These are phyloP conservation scores for Argyresthia goedartella DNA, from an alignment of 2,888 invertebrate genomes.

Conservation along the genomic window DNA sequence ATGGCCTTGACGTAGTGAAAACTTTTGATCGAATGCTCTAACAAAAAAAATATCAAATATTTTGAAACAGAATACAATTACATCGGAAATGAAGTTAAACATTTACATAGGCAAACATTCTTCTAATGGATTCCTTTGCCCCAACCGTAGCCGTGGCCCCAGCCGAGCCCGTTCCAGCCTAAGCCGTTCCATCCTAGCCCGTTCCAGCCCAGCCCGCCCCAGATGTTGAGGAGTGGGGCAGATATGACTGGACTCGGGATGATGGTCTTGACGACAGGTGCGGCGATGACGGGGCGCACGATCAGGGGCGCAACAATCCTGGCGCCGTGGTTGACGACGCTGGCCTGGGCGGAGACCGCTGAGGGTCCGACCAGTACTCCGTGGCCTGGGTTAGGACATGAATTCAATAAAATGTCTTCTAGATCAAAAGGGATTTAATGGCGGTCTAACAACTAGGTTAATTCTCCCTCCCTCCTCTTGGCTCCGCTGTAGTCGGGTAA, in stretches of 20 bases:
- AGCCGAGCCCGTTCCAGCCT: background rate
- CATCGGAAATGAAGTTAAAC: background rate
- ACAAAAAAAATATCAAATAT: too few species aligned
- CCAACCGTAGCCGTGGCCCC: constrained; percentile 4
- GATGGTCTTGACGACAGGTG: background rate
- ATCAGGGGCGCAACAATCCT: constrained; percentile 5
- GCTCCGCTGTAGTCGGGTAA: too few species aligned
- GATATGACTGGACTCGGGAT: background rate
- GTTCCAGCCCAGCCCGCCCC: constrained; percentile 14
- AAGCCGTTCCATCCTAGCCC: constrained; percentile 10
- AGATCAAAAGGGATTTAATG: too few species aligned
- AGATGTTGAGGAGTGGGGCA: constrained; percentile 18
- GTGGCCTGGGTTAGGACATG: constrained; percentile 19
- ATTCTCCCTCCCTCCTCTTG: too few species aligned
- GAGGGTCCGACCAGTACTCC: constrained; percentile 15
- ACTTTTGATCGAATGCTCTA: too few species aligned
- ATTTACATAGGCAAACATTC: background rate
- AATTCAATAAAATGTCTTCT: too few species aligned
- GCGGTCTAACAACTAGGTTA: too few species aligned
- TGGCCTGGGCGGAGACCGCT: constrained; percentile 31
- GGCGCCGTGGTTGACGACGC: constrained; percentile 38
- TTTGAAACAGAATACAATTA: too few species aligned
- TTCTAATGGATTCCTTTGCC: constrained; percentile 19
- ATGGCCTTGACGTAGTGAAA: too few species aligned
- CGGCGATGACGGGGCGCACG: constrained; percentile 6